Conservation (phyloP, 1,140 invertebrate species). For the Physella acuta region DNA sequence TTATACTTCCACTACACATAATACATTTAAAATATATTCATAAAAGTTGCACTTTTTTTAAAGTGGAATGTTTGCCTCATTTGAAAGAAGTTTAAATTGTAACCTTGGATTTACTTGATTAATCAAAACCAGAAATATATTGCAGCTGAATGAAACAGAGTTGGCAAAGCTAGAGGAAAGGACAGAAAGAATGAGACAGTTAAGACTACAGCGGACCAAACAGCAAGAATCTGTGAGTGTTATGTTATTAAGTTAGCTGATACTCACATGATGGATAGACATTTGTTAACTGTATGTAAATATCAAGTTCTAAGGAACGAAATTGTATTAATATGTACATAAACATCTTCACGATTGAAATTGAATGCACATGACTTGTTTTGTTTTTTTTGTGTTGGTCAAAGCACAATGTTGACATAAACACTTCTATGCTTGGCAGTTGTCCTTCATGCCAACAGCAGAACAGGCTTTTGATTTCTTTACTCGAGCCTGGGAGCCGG, state of each 20-base stretch:
- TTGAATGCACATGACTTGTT: no score
- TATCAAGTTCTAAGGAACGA: no score
- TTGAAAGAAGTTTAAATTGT: no score
- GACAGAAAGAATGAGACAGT: constrained; percentile 18
- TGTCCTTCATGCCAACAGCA: constrained; percentile 44
- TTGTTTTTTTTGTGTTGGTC: background rate
- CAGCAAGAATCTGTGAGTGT: constrained; percentile 18
- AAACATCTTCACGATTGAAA: no score
- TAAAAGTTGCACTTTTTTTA: no score
- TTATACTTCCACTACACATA: no score
- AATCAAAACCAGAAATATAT: background rate
- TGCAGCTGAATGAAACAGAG: constrained; percentile 23
- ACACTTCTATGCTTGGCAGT: background rate
- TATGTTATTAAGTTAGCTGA: background rate
- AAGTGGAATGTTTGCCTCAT: no score
- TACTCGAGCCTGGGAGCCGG: constrained; percentile 49
- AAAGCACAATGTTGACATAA: no score
- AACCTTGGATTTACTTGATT: background rate
- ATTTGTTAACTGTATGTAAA: background rate
- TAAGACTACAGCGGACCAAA: constrained; percentile 21
- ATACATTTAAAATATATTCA: no score
- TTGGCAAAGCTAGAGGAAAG: constrained; percentile 22
- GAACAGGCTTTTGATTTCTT: constrained; percentile 57
- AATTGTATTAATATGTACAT: no score
- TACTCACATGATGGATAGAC: background rate